Base-by-base conservation (phyloP, 2,113 vertebrate species). In the Muscicapa adusta region DNA sequence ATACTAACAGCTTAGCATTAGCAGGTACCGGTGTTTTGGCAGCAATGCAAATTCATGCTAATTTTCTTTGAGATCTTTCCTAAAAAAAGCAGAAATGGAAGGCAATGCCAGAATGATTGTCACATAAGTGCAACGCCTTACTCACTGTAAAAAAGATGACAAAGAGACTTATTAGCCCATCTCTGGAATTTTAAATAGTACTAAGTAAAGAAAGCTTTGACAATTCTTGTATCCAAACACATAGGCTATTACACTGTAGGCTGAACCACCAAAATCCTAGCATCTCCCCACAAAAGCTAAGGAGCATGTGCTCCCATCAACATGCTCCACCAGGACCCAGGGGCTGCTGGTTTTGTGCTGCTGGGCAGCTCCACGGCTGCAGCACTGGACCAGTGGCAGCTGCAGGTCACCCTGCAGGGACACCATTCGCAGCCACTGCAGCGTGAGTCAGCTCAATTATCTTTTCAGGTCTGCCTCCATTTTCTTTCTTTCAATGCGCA, bases 31-130 rank as follows among this genome's bases (percentile, higher is more conserved):
- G 29, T 89, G 78, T 88, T 92, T 92, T 85, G 72, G 58, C 50
- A 94, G 74, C 48, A 91, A 85, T 85, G 62, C 77, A 94, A 95
- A 94, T 85, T 84, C 25, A 95, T 95, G 89, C 22, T 93, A 79
- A 95, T 96, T 93, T 79, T 88, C 62, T 66, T 76, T 86, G 51
- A 86, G 33, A 63, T 88, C 16, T 31, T 77, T 85, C 72, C 51
- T 76, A 67, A 88, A 79, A 93, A 93, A 91, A 83, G 48, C 34
- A 94, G 33, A 70, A 71, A 45, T 71, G 63, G 48, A 95, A 97
- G 79, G 76, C 48, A 88, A 31, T 60, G 67, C 28, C 48, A 93
- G 61, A 83, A 77, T 93, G 81, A 93, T 40, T 93, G 91, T 67
- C 90, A 96, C 25, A 0, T 54, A 85, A 88, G 12, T 29, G 31